These are phyloP conservation scores for Muscidifurax raptorellus DNA, from an alignment of 1,140 invertebrate genomes.

Conservation along the genomic window DNA sequence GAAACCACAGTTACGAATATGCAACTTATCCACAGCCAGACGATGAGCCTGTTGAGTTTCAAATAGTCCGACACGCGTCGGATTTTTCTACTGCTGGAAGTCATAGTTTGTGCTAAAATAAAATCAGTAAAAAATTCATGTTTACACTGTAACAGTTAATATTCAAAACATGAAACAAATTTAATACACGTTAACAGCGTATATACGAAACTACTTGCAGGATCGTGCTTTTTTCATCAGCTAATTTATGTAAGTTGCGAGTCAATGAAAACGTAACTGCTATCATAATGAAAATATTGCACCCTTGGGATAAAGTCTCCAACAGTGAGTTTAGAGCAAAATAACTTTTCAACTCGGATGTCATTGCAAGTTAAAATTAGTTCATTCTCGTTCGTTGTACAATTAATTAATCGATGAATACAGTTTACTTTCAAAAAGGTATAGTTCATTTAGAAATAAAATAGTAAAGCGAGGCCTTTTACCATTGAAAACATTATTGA, in stretches of 20 bases:
- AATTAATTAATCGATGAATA: conserved; percentile 24
- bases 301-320: conserved; percentile 19
- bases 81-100: conserved; percentile 47
- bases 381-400: neutral
- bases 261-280: conserved; percentile 12
- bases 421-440: neutral
- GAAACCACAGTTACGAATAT: conserved; percentile 54
- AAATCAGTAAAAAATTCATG: neutral
- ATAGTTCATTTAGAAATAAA: too few relatives aligned
- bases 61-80: conserved; percentile 45
- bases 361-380: conserved; percentile 16
- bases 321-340: neutral
- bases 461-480: too few relatives aligned
- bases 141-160: neutral
- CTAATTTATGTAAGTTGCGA: conserved; percentile 13
- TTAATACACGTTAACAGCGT: neutral
- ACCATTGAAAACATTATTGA: too few relatives aligned
- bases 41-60: conserved; percentile 52
- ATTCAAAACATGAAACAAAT: neutral
- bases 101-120: conserved; percentile 50
- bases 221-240: neutral
- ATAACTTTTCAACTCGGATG: neutral
- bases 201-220: neutral
- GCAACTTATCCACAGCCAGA: conserved; percentile 61
- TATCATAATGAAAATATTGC: conserved; percentile 26